These are phyloP conservation scores for Philopotamus ludificatus DNA, from an alignment of 1,140 invertebrate species.

Conservation along the genomic window DNA sequence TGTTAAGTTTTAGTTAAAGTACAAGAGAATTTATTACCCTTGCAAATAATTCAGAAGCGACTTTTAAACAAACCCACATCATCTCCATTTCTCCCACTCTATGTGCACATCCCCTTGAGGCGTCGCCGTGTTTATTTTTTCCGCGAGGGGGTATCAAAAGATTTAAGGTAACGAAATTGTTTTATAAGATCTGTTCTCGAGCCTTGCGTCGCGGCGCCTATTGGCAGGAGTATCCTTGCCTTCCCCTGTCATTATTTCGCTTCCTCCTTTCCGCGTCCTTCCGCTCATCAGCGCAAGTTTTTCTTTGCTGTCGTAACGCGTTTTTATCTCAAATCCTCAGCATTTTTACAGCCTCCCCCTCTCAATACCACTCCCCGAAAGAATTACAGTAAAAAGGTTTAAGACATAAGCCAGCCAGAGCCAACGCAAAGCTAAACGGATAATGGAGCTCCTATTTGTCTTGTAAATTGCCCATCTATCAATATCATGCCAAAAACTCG, in stretches of 20 bases:
- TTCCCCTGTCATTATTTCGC: conserved; percentile 39
- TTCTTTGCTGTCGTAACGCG: conserved; percentile 36
- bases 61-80: too few species aligned
- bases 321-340: conserved; percentile 37
- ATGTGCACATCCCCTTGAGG: neutral
- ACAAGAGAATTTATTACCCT: too few species aligned
- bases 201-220: conserved; percentile 16
- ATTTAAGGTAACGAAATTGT: conserved; percentile 40
- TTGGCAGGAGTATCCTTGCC: conserved; percentile 26
- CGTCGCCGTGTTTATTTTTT: neutral
- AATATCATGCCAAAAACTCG: conserved; percentile 28
- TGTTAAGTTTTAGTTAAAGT: too few species aligned
- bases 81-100: neutral
- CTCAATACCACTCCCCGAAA: too few species aligned
- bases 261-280: conserved; percentile 31
- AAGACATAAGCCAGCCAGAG: conserved; percentile 27
- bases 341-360: conserved; percentile 36
- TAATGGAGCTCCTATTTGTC: conserved; percentile 29
- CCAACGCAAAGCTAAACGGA: conserved; percentile 28
- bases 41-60: too few species aligned
- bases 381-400: conserved; percentile 39
- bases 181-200: conserved; percentile 33
- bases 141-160: conserved; percentile 30
- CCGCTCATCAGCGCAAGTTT: conserved; percentile 38
- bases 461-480: conserved; percentile 29